Evolutionary conservation across 2,888 invertebrate species (phyloP), one percentile per base, ranked within the genome.

Genomic region (Cephus sareptanus): DNA sequence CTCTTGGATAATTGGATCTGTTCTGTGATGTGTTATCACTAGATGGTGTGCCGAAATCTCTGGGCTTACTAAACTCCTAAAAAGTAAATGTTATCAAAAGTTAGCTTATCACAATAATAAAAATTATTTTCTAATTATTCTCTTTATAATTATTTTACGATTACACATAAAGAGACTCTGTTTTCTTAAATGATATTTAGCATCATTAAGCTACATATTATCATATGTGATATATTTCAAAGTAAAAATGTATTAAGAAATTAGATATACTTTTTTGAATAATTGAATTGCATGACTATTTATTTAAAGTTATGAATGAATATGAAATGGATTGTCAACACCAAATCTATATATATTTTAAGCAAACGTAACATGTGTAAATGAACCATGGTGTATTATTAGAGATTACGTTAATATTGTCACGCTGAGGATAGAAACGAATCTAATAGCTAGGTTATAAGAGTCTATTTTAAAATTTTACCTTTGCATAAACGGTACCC

Each of bases 401-500:
- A 83, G 82, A 81, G 77, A 81, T 80, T 85, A 81, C 81, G 80
- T 82, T 81, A 80, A 35, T 77, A 78, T 73, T 76, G 78, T 73
- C 33, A 71, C 56, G 35, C 13, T 75, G 3, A 37, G 68, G 23
- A 76, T 75, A 75, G 74, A 73, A 73, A 77, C 71, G 37, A 30
- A 33, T 23, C 11, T 15, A 71, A 77, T 71, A 71, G 37, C 75
- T 78, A 85, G 84, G 84, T 86, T 86, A 84, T 81, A 81, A 74
- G 79, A 79, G 77, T 81, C 76, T 68, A 76, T 35, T 86, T 90
- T 34, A 30, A 31, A 77, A 74, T 73, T 73, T 85, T 90, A 92
- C 92, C 92, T 92, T 92, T 4, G 92, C 92, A 81, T 92, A 91
- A 77, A 92, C 92, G 77, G 92, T 92, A 68, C 92, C 92, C 92